Evolutionary conservation across 2,797 vertebrate genomes (phyloP).

Genomic region (Darevskia nairensis): DNA sequence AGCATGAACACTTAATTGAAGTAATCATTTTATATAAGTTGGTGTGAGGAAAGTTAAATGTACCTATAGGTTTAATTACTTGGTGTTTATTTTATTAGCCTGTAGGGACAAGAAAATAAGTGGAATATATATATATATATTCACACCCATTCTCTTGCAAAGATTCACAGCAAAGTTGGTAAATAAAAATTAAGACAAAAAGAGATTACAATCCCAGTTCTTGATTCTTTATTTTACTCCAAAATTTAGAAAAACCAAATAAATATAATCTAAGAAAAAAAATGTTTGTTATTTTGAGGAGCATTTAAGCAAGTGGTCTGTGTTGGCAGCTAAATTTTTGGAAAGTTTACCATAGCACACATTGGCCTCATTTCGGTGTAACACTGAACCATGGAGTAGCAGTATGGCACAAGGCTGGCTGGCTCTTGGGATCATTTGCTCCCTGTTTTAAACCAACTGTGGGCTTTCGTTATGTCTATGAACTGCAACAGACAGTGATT

Average conservation of each 20-base stretch:
- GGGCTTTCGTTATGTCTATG: background rate
- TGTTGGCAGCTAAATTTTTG: background rate
- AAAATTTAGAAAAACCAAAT: background rate
- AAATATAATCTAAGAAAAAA: background rate
- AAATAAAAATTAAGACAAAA: background rate
- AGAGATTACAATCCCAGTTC: background rate
- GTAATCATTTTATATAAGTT: constrained; percentile 67
- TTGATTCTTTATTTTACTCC: constrained; percentile 2
- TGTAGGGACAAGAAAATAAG: constrained; percentile 36
- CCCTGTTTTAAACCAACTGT: background rate
- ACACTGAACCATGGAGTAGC: background rate
- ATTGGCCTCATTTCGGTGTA: background rate
- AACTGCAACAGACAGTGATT: background rate
- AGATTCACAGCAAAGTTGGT: background rate
- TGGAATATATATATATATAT: background rate
- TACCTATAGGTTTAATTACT: constrained; percentile 60
- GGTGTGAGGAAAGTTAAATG: constrained; percentile 50
- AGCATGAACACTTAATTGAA: constrained; percentile 59
- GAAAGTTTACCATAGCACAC: background rate
- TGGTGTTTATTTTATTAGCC: constrained; percentile 49
- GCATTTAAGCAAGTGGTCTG: background rate
- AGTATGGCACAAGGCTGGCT: background rate
- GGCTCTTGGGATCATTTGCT: no score
- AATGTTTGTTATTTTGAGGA: background rate
- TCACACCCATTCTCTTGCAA: background rate